Evolutionary conservation across 2,113 vertebrate species (phyloP), one percentile per base, ranked within the genome.

Genomic region (Pterocles orientalis): DNA sequence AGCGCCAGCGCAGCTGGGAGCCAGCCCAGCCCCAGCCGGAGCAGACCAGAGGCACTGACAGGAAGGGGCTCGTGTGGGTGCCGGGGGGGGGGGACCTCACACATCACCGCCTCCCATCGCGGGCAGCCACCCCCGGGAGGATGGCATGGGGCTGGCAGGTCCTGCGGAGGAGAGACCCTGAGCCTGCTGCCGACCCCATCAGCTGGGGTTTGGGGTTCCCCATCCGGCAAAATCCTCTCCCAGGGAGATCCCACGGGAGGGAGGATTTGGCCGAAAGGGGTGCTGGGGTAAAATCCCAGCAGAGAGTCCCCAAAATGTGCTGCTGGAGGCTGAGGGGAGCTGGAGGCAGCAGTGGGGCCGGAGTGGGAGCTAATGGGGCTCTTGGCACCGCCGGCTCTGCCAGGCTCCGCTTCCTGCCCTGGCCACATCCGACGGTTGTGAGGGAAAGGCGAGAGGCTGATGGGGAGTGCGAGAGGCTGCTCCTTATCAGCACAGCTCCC

Each of bases 161-260:
- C n/a, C n/a, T n/a, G n/a, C n/a, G n/a, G n/a, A n/a, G 54, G 50
- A 64, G 48, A 83, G 18, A 58, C 79, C 29, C 54, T 28, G n/a
- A 90, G 62, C 7, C 18, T 4, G 2, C 14, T 21, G 16, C 73
- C 23, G 0, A 18, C 3, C 3, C 28, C 2, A 0, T 6, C 14
- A 0, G 1, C 65, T 17, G 0, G 0, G 5, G 6, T n/a, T 43
- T 65, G n/a, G 19, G 28, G 51, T 48, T 54, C 33, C 51, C 2
- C 7, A 31, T 12, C 18, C 1, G 6, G 29, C 18, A 82, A 84
- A 92, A 34, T 11, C 28, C 10, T 17, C 36, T 31, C 12, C 17
- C 6, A 12, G 56, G 45, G 45, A 75, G 16, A 24, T 39, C 15
- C 28, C 14, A 2, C 0, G 7, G 36, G 17, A 82, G 8, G 1